phyloP scores from a whole-genome alignment of 2,797 vertebrate species.

The Denticeps clupeoides region DNA sequence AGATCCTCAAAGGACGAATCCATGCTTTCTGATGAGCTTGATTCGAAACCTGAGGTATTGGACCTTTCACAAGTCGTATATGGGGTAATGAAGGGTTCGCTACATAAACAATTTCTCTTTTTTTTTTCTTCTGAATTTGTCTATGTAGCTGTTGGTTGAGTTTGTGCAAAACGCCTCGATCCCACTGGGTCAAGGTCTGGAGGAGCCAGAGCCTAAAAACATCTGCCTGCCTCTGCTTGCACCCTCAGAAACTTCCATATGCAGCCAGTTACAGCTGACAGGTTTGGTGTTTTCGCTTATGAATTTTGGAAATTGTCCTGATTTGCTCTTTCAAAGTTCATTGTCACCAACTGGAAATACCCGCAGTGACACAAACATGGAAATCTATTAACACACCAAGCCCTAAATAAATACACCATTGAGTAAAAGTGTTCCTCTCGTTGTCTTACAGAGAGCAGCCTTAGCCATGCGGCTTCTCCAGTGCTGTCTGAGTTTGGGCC shows the following conservation, averaged over 20 bases:
- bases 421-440: not conserved
- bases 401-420: no score
- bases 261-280: constrained; percentile 81
- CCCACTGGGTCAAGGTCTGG: constrained; percentile 82
- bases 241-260: constrained; percentile 74
- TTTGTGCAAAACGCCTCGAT: constrained; percentile 99
- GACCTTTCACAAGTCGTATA: not conserved
- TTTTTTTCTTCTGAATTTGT: constrained; percentile 3
- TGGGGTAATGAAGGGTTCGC: not conserved
- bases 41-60: constrained; percentile 95
- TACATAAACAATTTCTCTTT: constrained; percentile 6
- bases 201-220: constrained; percentile 78
- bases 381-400: no score
- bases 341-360: no score
- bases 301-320: no score
- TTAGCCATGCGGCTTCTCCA: constrained; percentile 68
- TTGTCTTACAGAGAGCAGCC: constrained; percentile 62
- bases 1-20: constrained; percentile 76
- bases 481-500: constrained; percentile 60
- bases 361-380: no score
- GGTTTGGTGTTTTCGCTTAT: constrained; percentile 70
- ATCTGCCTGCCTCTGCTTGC: constrained; percentile 79
- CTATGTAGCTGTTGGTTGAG: constrained; percentile 88
- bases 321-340: no score
- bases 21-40: constrained; percentile 99